phyloP scores from a whole-genome alignment of 2,113 vertebrate genomes.

The Semnornis frantzii region DNA sequence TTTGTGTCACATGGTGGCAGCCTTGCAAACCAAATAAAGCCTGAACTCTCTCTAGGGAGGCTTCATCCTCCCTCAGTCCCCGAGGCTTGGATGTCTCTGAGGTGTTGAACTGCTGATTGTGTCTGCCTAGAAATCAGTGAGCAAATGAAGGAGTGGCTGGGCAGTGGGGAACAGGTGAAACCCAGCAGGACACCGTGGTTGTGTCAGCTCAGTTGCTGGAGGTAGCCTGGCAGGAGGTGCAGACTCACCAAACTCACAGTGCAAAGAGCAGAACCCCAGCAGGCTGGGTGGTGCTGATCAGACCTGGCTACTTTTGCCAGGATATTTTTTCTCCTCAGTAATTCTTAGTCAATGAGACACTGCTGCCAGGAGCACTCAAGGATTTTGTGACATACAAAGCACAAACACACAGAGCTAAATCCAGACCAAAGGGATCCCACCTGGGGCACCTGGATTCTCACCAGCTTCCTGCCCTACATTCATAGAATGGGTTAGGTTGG shows the following conservation, averaged over 20 bases:
- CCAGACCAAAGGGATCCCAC: fast-evolving
- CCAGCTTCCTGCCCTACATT: not conserved
- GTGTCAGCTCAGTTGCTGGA: not conserved
- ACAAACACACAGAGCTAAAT: not conserved
- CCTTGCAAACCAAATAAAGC: conserved; percentile 14
- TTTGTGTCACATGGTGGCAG: conserved; percentile 45
- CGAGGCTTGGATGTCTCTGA: not conserved
- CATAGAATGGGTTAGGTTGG: not conserved
- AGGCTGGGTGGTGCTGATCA: not conserved
- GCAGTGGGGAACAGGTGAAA: not conserved
- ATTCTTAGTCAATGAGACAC: not conserved
- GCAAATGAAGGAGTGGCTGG: not conserved
- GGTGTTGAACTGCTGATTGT: not conserved
- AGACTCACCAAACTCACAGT: not conserved
- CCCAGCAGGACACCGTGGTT: not conserved
- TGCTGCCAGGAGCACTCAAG: not conserved
- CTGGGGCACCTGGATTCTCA: not conserved
- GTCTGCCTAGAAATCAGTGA: not conserved
- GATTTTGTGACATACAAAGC: not conserved
- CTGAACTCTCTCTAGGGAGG: not conserved
- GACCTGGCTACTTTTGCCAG: not conserved
- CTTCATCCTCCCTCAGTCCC: not conserved
- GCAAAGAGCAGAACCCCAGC: not conserved
- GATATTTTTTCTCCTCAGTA: not conserved
- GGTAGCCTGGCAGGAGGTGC: not conserved